Percentiles rank a stretch among this genome's conserved stretches.
phyloP scores from a whole-genome alignment of 1,140 invertebrate genomes.

The Pomacea maculata region DNA sequence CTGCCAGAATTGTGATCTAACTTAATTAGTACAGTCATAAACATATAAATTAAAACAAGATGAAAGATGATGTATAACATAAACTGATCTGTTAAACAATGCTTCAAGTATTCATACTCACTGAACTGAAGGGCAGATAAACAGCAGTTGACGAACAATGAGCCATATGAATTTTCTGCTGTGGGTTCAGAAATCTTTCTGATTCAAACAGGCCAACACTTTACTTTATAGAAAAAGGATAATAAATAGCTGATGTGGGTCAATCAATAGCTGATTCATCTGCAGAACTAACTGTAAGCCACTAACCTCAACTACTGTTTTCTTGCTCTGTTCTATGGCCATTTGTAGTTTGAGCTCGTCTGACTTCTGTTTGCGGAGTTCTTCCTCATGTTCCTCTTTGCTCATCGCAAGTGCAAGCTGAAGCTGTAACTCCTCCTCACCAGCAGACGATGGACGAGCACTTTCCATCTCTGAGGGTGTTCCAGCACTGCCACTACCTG shows the following conservation, averaged over 20 bases:
- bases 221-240: neutral
- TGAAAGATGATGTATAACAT: no score
- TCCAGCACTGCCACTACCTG: constrained; percentile 45
- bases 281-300: neutral
- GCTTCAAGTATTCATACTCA: no score
- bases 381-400: constrained; percentile 97
- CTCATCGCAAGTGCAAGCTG: constrained; percentile 98
- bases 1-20: no score
- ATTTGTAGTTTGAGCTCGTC: constrained; percentile 77
- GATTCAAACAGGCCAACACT: no score
- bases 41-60: no score
- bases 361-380: constrained; percentile 92
- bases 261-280: neutral
- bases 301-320: constrained; percentile 57
- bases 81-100: no score
- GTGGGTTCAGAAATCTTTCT: neutral
- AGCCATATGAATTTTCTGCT: neutral
- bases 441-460: constrained; percentile 92
- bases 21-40: no score
- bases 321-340: constrained; percentile 91
- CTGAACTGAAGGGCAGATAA: no score
- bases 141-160: no score
- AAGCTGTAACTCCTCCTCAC: constrained; percentile 97
- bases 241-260: neutral
- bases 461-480: constrained; percentile 83